Evolutionary conservation across 2,113 vertebrate genomes (phyloP).

Genomic region (Danionella cerebrum): DNA sequence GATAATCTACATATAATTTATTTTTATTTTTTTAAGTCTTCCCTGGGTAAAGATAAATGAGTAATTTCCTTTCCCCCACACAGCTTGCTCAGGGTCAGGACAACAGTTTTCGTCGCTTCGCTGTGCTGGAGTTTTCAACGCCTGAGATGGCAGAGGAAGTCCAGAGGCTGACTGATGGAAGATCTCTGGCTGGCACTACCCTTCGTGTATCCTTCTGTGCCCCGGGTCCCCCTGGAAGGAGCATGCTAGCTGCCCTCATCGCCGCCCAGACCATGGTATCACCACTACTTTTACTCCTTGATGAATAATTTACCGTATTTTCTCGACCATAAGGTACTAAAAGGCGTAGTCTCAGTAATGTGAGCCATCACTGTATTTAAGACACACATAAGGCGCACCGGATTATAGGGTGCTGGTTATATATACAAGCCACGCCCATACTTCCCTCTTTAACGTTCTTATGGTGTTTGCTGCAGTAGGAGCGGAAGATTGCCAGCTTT

Average conservation of each 20-base stretch:
- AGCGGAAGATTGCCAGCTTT: no score
- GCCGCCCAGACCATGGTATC: conserved; percentile 86
- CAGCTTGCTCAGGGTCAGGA: conserved; percentile 88
- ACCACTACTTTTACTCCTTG: background rate
- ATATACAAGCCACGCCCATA: no score
- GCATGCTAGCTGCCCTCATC: conserved; percentile 85
- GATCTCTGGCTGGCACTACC: conserved; percentile 64
- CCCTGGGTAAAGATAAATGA: background rate
- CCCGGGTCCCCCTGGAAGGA: conserved; percentile 82
- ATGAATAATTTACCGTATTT: no score
- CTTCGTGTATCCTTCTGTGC: conserved; percentile 86
- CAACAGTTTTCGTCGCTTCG: conserved; percentile 81
- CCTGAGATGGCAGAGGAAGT: conserved; percentile 73
- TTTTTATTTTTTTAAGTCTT: no score
- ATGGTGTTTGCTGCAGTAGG: no score
- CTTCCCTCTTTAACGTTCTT: no score
- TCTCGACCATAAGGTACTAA: no score
- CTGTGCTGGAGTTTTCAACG: conserved; percentile 76
- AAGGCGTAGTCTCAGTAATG: no score
- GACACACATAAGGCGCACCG: no score
- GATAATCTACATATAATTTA: no score
- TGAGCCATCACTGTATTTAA: no score
- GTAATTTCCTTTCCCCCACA: background rate
- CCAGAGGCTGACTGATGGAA: conserved; percentile 65
- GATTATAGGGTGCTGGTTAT: no score